Evolutionary conservation across 2,888 invertebrate genomes (phyloP), one percentile per base, ranked within the genome.

Genomic region (Nezara viridula): DNA sequence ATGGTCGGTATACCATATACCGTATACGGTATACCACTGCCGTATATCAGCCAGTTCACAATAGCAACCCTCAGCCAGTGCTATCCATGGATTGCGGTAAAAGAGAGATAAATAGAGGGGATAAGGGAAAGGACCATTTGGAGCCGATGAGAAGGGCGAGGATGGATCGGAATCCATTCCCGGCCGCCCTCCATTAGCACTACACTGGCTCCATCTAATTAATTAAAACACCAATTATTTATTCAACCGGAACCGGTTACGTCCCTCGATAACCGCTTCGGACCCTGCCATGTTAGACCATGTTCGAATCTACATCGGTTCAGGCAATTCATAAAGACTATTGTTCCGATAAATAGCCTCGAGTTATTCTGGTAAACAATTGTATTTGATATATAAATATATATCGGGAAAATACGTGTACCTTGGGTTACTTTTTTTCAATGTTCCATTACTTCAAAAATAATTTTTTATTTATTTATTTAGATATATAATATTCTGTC

Each of bases 141-240:
- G n/a, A n/a, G n/a, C n/a, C 32, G 32, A 32, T 32, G 66, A 12
- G 66, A 32, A 12, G 77, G 16, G 44, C 21, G 40, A 24, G 32
- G 16, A 21, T 77, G 24, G 40, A 77, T 44, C 37, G 77, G 37
- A 40, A 24, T 40, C 32, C 77, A 77, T 44, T 24, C 24, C 24
- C 6, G 66, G 10, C 4, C 32, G 2, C 27, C 32, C 3, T 2
- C 27, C 27, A 27, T 66, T 66, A 32, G 66, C 27, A 7, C 7
- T 7, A 44, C 44, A 10, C 7, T 19, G 27, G 73, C 6, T 12
- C 66, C 32, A 66, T 32, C 40, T 87, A 87, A 87, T 87, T 87
- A 87, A 87, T 87, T 87, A 87, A 87, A 87, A 87, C n/a, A 47
- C 40, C 87, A 87, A 66, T 87, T 87, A 87, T 87, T 87, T 87